Percentiles rank a stretch among this genome's conserved stretches.
Evolutionary conservation across 2,888 invertebrate genomes (phyloP).

Genomic region (Ormia ochracea): DNA sequence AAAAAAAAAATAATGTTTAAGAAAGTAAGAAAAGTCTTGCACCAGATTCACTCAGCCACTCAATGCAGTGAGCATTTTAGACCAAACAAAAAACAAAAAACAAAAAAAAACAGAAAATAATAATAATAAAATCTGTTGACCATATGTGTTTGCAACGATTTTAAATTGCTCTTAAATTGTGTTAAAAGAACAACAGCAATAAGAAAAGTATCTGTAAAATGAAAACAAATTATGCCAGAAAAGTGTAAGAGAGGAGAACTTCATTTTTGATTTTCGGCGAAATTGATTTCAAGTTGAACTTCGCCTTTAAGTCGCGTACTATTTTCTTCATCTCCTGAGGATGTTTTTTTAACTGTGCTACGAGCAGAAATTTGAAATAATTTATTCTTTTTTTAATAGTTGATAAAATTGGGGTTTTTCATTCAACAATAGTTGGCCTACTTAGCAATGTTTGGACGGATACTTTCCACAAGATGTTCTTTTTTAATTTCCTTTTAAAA

Average conservation of each 20-base stretch:
- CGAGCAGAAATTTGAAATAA: neutral
- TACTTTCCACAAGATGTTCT: too few relatives aligned
- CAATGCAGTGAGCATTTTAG: conserved; percentile 4
- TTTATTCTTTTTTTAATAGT: neutral
- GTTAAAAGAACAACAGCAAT: conserved; percentile 30
- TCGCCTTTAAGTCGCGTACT: conserved; percentile 15
- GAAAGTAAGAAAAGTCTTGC: neutral
- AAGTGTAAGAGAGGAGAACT: neutral
- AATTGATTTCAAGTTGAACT: conserved; percentile 42
- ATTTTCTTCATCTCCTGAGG: conserved; percentile 15
- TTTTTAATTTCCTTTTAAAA: too few relatives aligned
- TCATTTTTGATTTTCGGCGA: conserved; percentile 38
- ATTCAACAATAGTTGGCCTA: too few relatives aligned
- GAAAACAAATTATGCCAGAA: neutral
- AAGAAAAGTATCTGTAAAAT: neutral
- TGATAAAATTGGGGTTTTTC: neutral
- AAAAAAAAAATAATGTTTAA: conserved; percentile 6
- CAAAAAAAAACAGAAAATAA: neutral
- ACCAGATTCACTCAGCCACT: conserved; percentile 30
- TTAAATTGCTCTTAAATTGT: conserved; percentile 58
- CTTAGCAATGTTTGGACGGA: too few relatives aligned
- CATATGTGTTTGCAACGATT: conserved; percentile 58
- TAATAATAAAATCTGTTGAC: conserved; percentile 61
- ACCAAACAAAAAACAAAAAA: conserved; percentile 18
- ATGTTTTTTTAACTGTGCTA: neutral